Percentiles rank a stretch among this genome's conserved stretches.
These are phyloP conservation scores for Scytalopus superciliaris DNA, from an alignment of 2,113 vertebrate species.

Conservation along the genomic window DNA sequence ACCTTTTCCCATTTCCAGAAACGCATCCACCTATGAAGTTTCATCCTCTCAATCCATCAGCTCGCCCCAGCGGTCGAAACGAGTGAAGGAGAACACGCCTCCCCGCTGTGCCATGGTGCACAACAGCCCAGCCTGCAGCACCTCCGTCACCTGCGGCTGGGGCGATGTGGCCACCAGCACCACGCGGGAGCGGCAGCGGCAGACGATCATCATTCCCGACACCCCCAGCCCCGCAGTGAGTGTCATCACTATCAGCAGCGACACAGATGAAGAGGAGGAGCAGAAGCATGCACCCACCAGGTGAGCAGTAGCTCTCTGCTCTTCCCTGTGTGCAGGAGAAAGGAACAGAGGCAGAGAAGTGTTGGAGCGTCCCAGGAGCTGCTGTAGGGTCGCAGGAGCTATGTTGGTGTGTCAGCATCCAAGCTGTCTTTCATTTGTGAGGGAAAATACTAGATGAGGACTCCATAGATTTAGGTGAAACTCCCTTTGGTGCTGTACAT, in stretches of 20 bases:
- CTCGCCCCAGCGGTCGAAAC: slow-evolving; percentile 94
- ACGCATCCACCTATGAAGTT: slow-evolving; percentile 89
- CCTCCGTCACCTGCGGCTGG: slow-evolving; percentile 79
- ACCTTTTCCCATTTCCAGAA: slow-evolving; percentile 70
- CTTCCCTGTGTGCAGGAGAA: background rate
- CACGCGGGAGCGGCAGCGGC: slow-evolving; percentile 83
- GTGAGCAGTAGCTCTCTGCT: slow-evolving; percentile 63
- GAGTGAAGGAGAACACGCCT: slow-evolving; percentile 97
- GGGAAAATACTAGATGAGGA: background rate
- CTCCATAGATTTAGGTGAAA: background rate
- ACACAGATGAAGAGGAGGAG: slow-evolving; percentile 96
- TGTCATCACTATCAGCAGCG: slow-evolving; percentile 99
- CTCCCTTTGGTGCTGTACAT: background rate
- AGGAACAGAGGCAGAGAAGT: background rate
- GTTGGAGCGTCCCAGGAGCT: background rate
- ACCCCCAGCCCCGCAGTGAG: slow-evolving; percentile 97
- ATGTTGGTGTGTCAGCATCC: background rate
- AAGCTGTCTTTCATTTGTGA: background rate
- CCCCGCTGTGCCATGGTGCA: slow-evolving; percentile 91
- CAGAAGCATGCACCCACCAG: slow-evolving; percentile 90
- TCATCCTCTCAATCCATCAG: slow-evolving; percentile 89
- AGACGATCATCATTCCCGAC: slow-evolving; percentile 96
- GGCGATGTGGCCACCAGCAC: slow-evolving; percentile 83
- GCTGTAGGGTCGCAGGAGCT: background rate
- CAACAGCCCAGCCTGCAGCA: slow-evolving; percentile 81